A percentile compares a stretch with the other conserved stretches of the same genome.
Evolutionary conservation across 2,888 invertebrate species (phyloP).

Genomic region (Resseliella maxima): DNA sequence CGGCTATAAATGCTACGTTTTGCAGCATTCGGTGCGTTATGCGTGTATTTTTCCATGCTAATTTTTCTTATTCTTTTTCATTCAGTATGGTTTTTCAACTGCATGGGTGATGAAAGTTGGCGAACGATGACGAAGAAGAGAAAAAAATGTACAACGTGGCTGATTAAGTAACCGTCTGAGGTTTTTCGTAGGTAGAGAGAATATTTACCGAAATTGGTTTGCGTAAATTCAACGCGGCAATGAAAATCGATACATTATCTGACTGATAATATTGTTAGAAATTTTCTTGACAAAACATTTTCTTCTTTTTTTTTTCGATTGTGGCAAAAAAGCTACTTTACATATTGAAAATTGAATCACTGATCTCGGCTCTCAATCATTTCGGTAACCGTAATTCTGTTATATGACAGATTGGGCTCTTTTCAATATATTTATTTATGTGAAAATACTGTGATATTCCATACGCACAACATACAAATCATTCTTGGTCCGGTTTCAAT

Average conservation of each 20-base stretch:
- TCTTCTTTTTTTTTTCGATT: no score
- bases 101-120: conserved; percentile 27
- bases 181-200: conserved; percentile 18
- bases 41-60: neutral
- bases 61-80: neutral
- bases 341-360: neutral
- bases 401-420: neutral
- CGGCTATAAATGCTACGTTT: neutral
- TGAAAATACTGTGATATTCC: neutral
- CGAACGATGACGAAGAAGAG: no score
- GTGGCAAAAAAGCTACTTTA: no score
- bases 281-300: neutral
- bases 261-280: neutral
- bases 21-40: neutral
- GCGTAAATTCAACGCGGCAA: neutral
- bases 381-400: no score
- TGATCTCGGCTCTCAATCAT: conserved; percentile 17
- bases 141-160: conserved; percentile 6
- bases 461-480: neutral
- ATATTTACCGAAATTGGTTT: neutral
- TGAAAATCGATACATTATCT: conserved; percentile 14
- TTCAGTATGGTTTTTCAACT: neutral
- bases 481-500: neutral
- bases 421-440: conserved; percentile 3
- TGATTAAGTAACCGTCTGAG: conserved; percentile 41